Evolutionary conservation across 1,140 invertebrate genomes (phyloP).

Genomic region (Trichomalopsis sarcophagae): DNA sequence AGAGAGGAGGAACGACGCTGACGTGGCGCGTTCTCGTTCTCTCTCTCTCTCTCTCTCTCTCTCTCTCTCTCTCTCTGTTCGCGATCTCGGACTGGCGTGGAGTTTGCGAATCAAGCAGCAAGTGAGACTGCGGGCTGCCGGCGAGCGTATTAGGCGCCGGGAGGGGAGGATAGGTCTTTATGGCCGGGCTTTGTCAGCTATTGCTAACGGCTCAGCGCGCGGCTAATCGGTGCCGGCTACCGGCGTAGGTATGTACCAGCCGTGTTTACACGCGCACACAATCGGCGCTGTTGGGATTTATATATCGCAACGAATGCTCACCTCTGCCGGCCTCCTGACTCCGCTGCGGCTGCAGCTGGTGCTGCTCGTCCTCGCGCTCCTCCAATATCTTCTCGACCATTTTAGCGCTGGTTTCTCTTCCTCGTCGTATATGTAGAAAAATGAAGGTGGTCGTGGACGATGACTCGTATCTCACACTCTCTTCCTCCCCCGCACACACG

Average conservation of each 20-base stretch:
- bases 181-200: neutral
- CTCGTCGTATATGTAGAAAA: neutral
- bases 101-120: too few species aligned
- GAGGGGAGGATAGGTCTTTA: neutral
- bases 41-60: too few species aligned
- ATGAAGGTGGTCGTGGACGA: neutral
- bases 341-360: conserved; percentile 38
- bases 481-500: neutral
- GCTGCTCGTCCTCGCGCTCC: conserved; percentile 64
- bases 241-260: neutral
- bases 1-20: neutral
- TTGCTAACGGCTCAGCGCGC: neutral
- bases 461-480: conserved; percentile 7
- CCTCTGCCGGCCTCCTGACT: conserved; percentile 64
- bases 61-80: too few species aligned
- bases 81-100: neutral
- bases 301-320: conserved; percentile 51
- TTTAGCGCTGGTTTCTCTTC: conserved; percentile 30
- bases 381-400: conserved; percentile 73
- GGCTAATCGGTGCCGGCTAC: neutral
- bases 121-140: too few species aligned
- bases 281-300: too few species aligned
- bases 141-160: too few species aligned
- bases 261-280: too few species aligned
- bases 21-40: neutral